Evolutionary conservation across 2,113 vertebrate species (phyloP).

Genomic region (Pteropus alecto): DNA sequence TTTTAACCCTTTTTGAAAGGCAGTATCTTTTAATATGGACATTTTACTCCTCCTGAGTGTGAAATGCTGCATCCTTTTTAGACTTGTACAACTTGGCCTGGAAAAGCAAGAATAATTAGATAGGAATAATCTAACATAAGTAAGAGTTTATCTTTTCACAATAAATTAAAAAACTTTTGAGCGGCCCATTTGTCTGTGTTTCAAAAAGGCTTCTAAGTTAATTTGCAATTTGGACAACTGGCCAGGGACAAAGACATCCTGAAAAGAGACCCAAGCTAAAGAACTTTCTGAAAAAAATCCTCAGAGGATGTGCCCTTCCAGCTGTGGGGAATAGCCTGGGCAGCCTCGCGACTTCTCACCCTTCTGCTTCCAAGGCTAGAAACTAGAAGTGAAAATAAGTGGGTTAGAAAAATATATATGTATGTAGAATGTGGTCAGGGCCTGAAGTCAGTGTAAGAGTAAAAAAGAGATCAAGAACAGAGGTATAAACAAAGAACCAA

Average conservation of each 20-base stretch:
- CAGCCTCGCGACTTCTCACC: neutral
- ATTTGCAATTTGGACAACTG: neutral
- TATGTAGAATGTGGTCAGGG: neutral
- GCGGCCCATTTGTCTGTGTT: neutral
- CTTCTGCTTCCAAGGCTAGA: neutral
- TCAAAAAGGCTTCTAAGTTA: neutral
- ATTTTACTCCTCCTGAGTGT: neutral
- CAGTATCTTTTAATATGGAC: neutral
- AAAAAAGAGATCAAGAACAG: neutral
- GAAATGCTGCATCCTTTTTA: neutral
- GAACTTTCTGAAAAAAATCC: neutral
- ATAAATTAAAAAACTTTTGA: neutral
- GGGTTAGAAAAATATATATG: neutral
- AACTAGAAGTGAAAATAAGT: conserved; percentile 11
- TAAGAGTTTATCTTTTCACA: neutral
- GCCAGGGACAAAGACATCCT: neutral
- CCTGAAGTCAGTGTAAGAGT: neutral
- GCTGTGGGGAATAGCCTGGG: neutral
- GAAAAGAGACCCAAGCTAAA: neutral
- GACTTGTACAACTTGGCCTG: neutral
- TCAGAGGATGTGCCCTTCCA: neutral
- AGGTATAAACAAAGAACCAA: neutral
- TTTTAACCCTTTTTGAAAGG: neutral
- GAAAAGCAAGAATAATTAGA: neutral
- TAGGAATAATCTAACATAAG: neutral